Percentiles rank a stretch among this genome's conserved stretches.
Conservation (phyloP, 1,140 invertebrate genomes). For the Orchesella cincta region DNA sequence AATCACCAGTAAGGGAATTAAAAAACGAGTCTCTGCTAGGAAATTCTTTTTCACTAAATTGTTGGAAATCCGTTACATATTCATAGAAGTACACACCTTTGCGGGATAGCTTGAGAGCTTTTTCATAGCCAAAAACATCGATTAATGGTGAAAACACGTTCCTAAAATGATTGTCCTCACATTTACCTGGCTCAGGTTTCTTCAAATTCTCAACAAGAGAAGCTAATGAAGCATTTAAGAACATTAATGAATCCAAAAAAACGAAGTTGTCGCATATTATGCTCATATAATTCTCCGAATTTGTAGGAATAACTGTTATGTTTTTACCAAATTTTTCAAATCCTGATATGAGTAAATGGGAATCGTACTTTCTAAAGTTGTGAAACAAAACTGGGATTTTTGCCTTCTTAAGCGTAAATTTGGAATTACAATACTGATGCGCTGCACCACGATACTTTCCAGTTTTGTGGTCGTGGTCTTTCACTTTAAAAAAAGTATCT, state of each 20-base stretch:
- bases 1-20: constrained; percentile 20
- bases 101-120: background rate
- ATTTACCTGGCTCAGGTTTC: background rate
- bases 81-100: constrained; percentile 13
- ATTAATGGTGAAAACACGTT: background rate
- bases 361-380: constrained; percentile 35
- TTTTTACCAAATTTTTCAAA: background rate
- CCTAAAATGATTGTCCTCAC: no score
- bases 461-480: constrained; percentile 22
- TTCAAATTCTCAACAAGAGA: constrained; percentile 3
- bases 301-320: constrained; percentile 14
- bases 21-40: constrained; percentile 43
- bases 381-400: constrained; percentile 13
- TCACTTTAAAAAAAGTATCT: background rate
- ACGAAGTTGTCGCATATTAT: constrained; percentile 12
- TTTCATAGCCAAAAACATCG: background rate
- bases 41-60: constrained; percentile 43
- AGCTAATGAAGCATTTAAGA: background rate
- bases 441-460: background rate
- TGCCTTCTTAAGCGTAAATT: constrained; percentile 13
- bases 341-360: constrained; percentile 4
- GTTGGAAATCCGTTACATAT: background rate
- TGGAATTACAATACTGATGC: background rate
- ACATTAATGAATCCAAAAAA: constrained; percentile 28
- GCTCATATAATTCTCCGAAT: constrained; percentile 24